These are phyloP conservation scores for Coreoperca whiteheadi DNA, from an alignment of 2,113 vertebrate species.

Conservation along the genomic window DNA sequence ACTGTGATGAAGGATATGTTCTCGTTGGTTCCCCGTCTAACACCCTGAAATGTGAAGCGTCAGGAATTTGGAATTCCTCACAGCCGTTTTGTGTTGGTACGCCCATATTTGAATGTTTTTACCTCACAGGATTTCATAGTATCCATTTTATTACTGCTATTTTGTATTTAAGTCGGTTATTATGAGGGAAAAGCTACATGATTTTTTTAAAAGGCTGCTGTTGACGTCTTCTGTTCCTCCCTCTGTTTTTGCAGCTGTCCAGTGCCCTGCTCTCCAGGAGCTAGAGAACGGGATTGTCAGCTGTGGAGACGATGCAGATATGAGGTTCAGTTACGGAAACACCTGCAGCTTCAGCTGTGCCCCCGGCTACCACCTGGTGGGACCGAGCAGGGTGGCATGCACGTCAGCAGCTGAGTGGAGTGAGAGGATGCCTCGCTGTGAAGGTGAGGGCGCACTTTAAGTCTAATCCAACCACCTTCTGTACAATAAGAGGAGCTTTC, in stretches of 20 bases:
- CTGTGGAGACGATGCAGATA: constrained; percentile 79
- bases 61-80: constrained; percentile 74
- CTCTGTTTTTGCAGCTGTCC: constrained; percentile 68
- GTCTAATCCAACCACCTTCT: background rate
- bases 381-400: constrained; percentile 74
- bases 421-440: constrained; percentile 78
- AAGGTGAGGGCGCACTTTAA: constrained; percentile 73
- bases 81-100: constrained; percentile 74
- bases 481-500: background rate
- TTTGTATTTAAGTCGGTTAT: background rate
- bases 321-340: constrained; percentile 80
- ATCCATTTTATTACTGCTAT: background rate
- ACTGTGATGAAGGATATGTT: constrained; percentile 77
- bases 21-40: constrained; percentile 35
- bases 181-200: background rate
- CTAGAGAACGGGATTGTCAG: constrained; percentile 67
- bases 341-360: constrained; percentile 85
- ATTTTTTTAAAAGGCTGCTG: background rate
- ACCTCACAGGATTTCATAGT: background rate
- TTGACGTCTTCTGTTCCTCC: constrained; percentile 15
- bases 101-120: background rate
- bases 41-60: constrained; percentile 68
- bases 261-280: constrained; percentile 54
- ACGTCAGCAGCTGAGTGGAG: constrained; percentile 82
- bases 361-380: constrained; percentile 77